phyloP scores from a whole-genome alignment of 2,888 invertebrate genomes.

The Asteroscopus sphinx region DNA sequence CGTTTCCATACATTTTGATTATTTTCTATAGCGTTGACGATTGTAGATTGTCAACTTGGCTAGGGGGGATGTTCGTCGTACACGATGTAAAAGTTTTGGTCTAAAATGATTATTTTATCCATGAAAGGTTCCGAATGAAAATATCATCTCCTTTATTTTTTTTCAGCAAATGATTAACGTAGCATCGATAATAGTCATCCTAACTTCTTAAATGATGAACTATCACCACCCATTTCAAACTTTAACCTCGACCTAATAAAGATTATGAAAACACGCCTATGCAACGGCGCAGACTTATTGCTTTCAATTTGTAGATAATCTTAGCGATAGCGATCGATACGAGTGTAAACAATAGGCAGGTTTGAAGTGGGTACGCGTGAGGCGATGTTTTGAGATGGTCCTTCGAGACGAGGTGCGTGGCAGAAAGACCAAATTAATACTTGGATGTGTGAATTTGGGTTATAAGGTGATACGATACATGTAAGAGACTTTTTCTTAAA shows the following conservation, averaged over 20 bases:
- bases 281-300: slow-evolving; percentile 45
- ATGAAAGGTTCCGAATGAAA: no score
- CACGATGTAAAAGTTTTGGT: no score
- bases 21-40: no score
- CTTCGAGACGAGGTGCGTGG: slow-evolving; percentile 19
- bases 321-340: slow-evolving; percentile 52
- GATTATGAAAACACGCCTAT: slow-evolving; percentile 53
- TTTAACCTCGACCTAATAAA: slow-evolving; percentile 53
- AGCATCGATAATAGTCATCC: slow-evolving; percentile 2
- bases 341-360: slow-evolving; percentile 57
- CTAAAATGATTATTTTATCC: no score
- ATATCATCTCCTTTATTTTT: no score
- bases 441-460: not conserved
- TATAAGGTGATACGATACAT: no score
- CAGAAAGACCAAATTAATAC: slow-evolving; percentile 16
- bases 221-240: slow-evolving; percentile 44
- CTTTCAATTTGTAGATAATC: slow-evolving; percentile 61
- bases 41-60: no score
- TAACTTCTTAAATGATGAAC: slow-evolving; percentile 30
- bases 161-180: not conserved
- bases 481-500: no score
- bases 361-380: slow-evolving; percentile 16
- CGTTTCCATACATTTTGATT: no score
- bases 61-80: no score
- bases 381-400: slow-evolving; percentile 16